Percentiles rank a stretch among this genome's conserved stretches.
Conservation (phyloP, 2,888 invertebrate species). For the Boloria euphrosyne region DNA sequence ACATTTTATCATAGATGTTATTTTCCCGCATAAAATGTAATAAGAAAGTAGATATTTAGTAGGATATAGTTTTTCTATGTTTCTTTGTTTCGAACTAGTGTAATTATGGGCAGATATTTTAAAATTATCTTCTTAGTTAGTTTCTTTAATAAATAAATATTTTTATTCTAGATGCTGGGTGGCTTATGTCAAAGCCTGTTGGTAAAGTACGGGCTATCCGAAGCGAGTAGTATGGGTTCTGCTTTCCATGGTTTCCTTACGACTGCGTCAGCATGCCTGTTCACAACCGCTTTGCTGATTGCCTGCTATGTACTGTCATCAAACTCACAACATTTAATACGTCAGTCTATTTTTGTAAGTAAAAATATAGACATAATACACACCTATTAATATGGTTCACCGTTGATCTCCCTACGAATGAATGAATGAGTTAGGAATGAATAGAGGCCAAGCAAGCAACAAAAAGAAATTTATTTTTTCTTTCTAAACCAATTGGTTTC, state of each 20-base stretch:
- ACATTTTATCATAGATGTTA: too few relatives aligned
- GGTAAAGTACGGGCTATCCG: conserved; percentile 89
- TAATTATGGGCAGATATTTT: too few relatives aligned
- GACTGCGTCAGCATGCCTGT: conserved; percentile 89
- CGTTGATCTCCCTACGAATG: too few relatives aligned
- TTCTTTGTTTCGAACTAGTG: too few relatives aligned
- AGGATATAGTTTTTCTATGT: too few relatives aligned
- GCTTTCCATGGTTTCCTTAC: conserved; percentile 91
- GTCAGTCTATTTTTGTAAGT: conserved; percentile 92
- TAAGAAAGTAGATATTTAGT: too few relatives aligned
- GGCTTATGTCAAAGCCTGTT: conserved; percentile 91
- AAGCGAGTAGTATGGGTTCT: conserved; percentile 88
- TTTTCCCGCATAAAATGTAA: too few relatives aligned
- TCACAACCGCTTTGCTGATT: conserved; percentile 88
- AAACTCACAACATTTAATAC: conserved; percentile 87
- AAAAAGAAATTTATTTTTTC: too few relatives aligned
- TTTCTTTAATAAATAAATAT: not conserved
- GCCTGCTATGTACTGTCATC: conserved; percentile 90
- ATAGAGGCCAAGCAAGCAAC: too few relatives aligned
- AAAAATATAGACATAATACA: not conserved
- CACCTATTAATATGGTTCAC: too few relatives aligned
- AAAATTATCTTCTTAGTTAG: not conserved
- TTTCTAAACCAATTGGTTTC: too few relatives aligned
- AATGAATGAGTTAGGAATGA: too few relatives aligned
- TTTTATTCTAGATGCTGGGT: conserved; percentile 84